Percentiles rank a stretch among this genome's conserved stretches.
Conservation (phyloP, 2,888 invertebrate species). For the Mycalesis mineus region DNA sequence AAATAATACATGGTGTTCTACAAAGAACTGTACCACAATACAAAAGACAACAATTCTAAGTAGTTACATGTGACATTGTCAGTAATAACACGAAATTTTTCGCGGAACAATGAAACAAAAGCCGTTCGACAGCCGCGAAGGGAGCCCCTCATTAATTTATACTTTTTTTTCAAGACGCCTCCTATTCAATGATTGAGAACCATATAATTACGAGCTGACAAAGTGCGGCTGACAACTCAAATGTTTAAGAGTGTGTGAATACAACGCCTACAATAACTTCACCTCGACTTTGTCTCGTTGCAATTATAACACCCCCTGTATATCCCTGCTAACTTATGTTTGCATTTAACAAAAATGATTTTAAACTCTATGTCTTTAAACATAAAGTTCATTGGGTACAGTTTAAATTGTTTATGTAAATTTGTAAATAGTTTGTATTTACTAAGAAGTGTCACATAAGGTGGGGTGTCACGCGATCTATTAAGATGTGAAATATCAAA, state of each 20-base stretch:
- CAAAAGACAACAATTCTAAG: neutral
- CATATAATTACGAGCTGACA: slow-evolving; percentile 65
- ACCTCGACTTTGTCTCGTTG: slow-evolving; percentile 73
- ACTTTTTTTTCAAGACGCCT: slow-evolving; percentile 45
- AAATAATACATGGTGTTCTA: neutral
- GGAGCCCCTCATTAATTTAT: slow-evolving; percentile 38
- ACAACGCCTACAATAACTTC: slow-evolving; percentile 69
- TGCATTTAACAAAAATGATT: slow-evolving; percentile 20
- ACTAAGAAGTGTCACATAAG: slow-evolving; percentile 44
- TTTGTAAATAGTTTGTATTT: slow-evolving; percentile 33
- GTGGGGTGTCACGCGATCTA: slow-evolving; percentile 36
- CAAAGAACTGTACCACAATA: slow-evolving; percentile 3
- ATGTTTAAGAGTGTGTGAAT: slow-evolving; percentile 70
- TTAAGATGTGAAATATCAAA: slow-evolving; percentile 33
- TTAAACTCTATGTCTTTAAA: slow-evolving; percentile 11
- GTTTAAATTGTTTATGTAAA: neutral
- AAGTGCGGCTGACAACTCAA: slow-evolving; percentile 65
- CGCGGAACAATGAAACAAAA: slow-evolving; percentile 20
- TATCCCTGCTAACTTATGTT: slow-evolving; percentile 44
- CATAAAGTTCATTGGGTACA: neutral
- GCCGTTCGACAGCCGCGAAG: slow-evolving; percentile 22
- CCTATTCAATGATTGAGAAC: slow-evolving; percentile 58
- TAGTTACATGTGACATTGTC: neutral
- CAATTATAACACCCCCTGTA: slow-evolving; percentile 74
- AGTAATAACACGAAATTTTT: neutral